Evolutionary conservation across 2,113 vertebrate species (phyloP).

Genomic region (Rhinolophus sinicus): DNA sequence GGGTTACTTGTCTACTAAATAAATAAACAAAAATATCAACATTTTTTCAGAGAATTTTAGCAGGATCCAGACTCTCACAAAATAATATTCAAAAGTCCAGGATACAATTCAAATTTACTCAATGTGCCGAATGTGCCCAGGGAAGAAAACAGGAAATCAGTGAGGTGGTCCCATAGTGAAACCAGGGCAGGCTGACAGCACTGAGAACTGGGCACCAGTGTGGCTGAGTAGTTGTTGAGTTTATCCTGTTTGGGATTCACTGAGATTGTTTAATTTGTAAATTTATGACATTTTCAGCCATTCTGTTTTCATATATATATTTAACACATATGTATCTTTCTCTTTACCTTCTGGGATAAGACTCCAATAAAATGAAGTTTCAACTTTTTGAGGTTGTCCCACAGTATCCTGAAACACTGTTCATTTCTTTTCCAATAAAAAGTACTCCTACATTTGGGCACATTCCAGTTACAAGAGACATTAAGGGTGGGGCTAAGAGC

Average conservation of each 20-base stretch:
- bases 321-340: too few species aligned
- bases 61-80: background rate
- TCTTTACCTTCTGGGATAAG: too few species aligned
- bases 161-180: background rate
- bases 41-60: background rate
- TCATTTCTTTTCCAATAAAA: too few species aligned
- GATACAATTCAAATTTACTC: background rate
- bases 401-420: too few species aligned
- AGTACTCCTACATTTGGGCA: background rate
- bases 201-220: background rate
- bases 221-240: too few species aligned
- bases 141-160: background rate
- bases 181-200: background rate
- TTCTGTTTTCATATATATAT: too few species aligned
- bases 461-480: background rate
- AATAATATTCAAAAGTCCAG: background rate
- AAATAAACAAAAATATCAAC: background rate
- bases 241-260: too few species aligned
- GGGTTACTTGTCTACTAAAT: background rate
- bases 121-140: background rate
- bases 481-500: background rate
- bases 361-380: too few species aligned
- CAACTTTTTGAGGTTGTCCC: too few species aligned
- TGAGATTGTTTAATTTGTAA: too few species aligned
- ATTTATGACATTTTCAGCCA: too few species aligned